Evolutionary conservation across 2,797 vertebrate genomes (phyloP).

Genomic region (Thaleichthys pacificus): DNA sequence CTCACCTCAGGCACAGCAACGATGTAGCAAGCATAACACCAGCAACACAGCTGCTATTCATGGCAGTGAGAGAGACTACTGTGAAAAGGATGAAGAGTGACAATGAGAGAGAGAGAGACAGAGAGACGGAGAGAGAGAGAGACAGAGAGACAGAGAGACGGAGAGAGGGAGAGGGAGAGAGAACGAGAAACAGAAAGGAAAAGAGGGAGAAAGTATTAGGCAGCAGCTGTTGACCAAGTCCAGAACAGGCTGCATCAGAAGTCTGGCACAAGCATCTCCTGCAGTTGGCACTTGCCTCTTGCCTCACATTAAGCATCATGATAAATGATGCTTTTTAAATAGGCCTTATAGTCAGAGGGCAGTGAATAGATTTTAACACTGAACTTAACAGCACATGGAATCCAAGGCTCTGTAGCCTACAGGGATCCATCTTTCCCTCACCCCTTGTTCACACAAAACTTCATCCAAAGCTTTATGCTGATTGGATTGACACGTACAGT

Average conservation of each 20-base stretch:
- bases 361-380: constrained; percentile 20
- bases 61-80: constrained; percentile 20
- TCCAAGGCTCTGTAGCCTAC: constrained; percentile 18
- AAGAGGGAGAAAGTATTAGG: constrained; percentile 1
- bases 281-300: constrained; percentile 23
- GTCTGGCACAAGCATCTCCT: constrained; percentile 28
- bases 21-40: constrained; percentile 24
- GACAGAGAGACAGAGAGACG: constrained; percentile 2
- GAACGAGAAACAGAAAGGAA: constrained; percentile 1
- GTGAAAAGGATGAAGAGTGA: constrained; percentile 14
- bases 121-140: constrained; percentile 9
- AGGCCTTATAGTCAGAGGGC: constrained; percentile 33
- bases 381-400: constrained; percentile 17
- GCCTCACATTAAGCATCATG: constrained; percentile 35
- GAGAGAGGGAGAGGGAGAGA: neutral
- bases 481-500: neutral
- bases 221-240: constrained; percentile 37
- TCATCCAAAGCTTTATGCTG: constrained; percentile 1
- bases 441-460: constrained; percentile 15
- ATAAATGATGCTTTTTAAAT: constrained; percentile 50
- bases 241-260: constrained; percentile 6
- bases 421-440: constrained; percentile 3
- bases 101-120: constrained; percentile 20
- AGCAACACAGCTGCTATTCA: constrained; percentile 26
- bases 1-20: constrained; percentile 25